A percentile compares a stretch with the other conserved stretches of the same genome.
phyloP scores from a whole-genome alignment of 2,797 vertebrate genomes.

The Falco concolor region DNA sequence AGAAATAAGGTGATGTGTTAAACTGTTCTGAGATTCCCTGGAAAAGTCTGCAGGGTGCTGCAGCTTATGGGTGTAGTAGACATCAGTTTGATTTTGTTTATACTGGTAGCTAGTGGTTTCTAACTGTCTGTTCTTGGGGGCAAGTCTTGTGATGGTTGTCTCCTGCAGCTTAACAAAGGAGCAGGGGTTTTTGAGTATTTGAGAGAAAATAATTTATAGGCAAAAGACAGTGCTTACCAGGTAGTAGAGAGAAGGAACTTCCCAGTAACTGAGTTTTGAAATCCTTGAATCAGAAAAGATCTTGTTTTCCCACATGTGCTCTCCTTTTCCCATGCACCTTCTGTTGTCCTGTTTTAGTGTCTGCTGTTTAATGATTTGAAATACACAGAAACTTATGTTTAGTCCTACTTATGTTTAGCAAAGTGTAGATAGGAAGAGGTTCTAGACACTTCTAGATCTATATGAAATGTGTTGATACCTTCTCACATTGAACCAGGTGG shows the following conservation, averaged over 20 bases:
- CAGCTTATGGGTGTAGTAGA: background rate
- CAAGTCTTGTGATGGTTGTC: background rate
- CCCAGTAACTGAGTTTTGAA: background rate
- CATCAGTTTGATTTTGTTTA: background rate
- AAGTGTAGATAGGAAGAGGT: background rate
- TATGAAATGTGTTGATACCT: background rate
- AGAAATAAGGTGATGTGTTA: background rate
- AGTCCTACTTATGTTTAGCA: background rate
- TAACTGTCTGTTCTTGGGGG: background rate
- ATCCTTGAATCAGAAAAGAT: background rate
- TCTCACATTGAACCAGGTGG: background rate
- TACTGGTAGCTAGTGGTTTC: background rate
- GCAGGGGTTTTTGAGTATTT: background rate
- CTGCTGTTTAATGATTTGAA: background rate
- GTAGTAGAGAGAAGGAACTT: background rate
- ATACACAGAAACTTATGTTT: background rate
- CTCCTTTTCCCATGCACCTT: background rate
- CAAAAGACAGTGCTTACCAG: background rate
- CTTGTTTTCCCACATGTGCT: background rate
- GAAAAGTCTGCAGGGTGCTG: background rate
- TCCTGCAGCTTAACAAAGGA: background rate
- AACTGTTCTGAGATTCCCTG: background rate
- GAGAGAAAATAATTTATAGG: background rate
- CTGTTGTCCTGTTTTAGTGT: background rate
- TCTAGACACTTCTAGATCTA: background rate